Conservation (phyloP, 2,888 invertebrate genomes). For the Drosophila ustulata region DNA sequence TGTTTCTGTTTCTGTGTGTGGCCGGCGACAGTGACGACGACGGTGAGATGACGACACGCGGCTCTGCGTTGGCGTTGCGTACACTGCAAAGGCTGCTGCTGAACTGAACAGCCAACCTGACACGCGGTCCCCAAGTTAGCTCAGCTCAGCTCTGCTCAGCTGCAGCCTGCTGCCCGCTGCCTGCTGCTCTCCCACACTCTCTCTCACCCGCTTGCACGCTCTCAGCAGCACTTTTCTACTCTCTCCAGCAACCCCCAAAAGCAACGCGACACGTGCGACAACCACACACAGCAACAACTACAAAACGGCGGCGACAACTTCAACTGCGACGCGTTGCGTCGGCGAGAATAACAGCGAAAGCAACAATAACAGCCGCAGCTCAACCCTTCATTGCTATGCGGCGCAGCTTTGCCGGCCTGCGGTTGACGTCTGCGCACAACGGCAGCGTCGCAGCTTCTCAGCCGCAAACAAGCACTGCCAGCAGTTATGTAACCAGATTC, state of each 20-base stretch:
- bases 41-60: conserved; percentile 60
- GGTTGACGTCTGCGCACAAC: conserved; percentile 48
- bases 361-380: conserved; percentile 22
- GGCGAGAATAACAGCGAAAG: conserved; percentile 26
- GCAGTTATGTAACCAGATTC: conserved; percentile 41
- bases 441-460: conserved; percentile 29
- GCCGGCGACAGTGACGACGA: conserved; percentile 60
- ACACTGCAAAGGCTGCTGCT: conserved; percentile 79
- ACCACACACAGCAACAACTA: conserved; percentile 19
- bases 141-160: conserved; percentile 15
- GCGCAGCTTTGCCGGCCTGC: conserved; percentile 53
- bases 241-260: conserved; percentile 54
- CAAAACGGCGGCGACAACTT: conserved; percentile 26
- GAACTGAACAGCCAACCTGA: conserved; percentile 69
- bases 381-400: conserved; percentile 54
- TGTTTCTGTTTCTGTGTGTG: conserved; percentile 37
- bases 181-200: conserved; percentile 8
- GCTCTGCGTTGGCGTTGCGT: conserved; percentile 55
- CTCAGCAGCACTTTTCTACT: not conserved
- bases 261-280: conserved; percentile 48
- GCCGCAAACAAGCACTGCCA: conserved; percentile 45
- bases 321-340: conserved; percentile 1
- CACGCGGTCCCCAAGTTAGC: conserved; percentile 64
- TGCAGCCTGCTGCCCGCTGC: conserved; percentile 13
- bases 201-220: not conserved